Base-by-base conservation (phyloP, 2,888 invertebrate species). In the Morpho achilles region DNA sequence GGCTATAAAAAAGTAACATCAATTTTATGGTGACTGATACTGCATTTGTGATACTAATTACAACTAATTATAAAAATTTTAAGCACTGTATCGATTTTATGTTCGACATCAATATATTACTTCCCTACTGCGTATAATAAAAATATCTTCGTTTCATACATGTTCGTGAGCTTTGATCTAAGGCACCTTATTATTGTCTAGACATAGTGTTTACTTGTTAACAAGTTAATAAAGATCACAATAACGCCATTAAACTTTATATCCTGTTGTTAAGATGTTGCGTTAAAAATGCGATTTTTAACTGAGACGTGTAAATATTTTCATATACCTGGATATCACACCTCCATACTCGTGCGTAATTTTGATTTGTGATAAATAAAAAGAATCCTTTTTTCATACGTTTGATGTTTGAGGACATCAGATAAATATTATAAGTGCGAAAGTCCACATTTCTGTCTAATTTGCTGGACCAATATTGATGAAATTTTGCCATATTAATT, bases 91-190 rank as follows among this genome's bases (percentile, higher is more conserved):
- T 67, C 63, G 64, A 66, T 66, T 62, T 66, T 61, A 68, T 66
- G 62, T 59, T 50, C 58, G 55, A 61, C 64, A 59, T 61, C 58
- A 53, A 64, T 46, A 61, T 57, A 58, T 57, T 57, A 61, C 54
- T 61, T 63, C 61, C 65, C 59, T 57, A 59, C 55, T 16, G 56
- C 55, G 63, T 58, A 60, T 62, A 63, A 68, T 69, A 67, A 67
- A 69, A 67, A 70, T 67, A 64, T 69, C 67, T 69, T 65, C 65
- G 63, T 65, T 66, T 64, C 64, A 60, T 65, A 50, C 62, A 53
- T 54, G 61, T 60, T 55, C 62, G 63, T 61, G 62, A 61, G 56
- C 59, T 63, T 56, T 62, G 61, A 63, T 64, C 60, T 59, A 55
- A 60, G 61, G 63, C 49, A 65, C 60, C 59, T 63, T 61, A 61